Evolutionary conservation across 2,797 vertebrate genomes (phyloP).

Genomic region (Enteromius anoplus): DNA sequence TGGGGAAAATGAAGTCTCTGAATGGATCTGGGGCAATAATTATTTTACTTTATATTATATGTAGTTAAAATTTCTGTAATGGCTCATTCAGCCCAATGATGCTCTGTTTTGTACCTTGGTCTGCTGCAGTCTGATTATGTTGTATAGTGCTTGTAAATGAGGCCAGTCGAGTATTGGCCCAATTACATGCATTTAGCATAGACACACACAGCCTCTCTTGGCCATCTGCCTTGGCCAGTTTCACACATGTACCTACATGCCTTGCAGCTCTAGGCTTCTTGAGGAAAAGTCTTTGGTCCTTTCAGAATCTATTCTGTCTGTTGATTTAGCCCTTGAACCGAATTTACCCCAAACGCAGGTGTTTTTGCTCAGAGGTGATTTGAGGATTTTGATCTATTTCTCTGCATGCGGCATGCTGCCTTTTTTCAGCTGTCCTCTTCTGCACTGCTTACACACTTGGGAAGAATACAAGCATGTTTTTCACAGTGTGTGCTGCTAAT

Average conservation of each 20-base stretch:
- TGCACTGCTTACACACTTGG: conserved; percentile 9
- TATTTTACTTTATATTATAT: not conserved
- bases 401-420: conserved; percentile 1
- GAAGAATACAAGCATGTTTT: not conserved
- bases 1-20: not conserved
- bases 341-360: not conserved
- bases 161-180: conserved; percentile 50
- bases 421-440: conserved; percentile 13
- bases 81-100: not conserved
- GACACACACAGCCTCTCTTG: not conserved
- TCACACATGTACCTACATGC: not conserved
- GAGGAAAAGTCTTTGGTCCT: not conserved
- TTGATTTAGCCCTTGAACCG: not conserved
- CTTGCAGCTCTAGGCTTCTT: not conserved
- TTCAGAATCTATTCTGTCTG: not conserved
- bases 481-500: conserved; percentile 7
- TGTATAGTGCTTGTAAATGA: conserved; percentile 57
- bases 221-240: not conserved
- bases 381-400: not conserved
- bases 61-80: not conserved
- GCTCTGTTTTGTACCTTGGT: not conserved
- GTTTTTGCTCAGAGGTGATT: not conserved
- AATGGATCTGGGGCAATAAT: not conserved
- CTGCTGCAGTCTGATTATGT: conserved; percentile 34
- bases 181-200: conserved; percentile 50